phyloP scores from a whole-genome alignment of 2,113 vertebrate genomes.

The Microtus ochrogaster region DNA sequence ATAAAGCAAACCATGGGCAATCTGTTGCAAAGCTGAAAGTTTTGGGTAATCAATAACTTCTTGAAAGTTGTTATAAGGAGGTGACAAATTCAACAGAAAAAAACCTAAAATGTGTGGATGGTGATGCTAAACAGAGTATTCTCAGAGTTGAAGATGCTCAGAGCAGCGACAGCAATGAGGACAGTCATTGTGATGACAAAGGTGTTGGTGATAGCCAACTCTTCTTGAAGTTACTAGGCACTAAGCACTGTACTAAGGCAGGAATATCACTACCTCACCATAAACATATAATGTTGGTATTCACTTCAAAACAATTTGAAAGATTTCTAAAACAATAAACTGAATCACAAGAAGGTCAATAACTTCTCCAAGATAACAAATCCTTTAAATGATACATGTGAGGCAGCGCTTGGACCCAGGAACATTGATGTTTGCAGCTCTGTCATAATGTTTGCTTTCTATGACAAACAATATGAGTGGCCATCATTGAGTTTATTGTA shows the following conservation, averaged over 20 bases:
- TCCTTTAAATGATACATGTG: neutral
- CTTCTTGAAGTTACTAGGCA: neutral
- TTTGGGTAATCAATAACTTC: neutral
- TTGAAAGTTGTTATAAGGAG: neutral
- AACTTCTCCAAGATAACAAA: neutral
- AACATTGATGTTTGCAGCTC: neutral
- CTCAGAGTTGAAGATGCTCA: neutral
- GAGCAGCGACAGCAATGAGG: no score
- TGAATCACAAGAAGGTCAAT: neutral
- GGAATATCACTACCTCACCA: neutral
- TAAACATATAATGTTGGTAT: neutral
- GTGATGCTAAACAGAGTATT: neutral
- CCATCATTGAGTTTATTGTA: neutral
- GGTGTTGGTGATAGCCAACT: neutral
- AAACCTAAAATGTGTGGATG: neutral
- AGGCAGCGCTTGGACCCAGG: neutral
- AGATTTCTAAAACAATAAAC: neutral
- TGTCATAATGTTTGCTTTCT: neutral
- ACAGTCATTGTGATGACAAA: no score
- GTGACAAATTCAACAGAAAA: neutral
- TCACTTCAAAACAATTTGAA: neutral
- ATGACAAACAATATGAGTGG: neutral
- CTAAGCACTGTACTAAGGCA: neutral
- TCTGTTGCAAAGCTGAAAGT: neutral
- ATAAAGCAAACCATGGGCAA: neutral